Base-by-base conservation (phyloP, 2,797 vertebrate genomes). In the Ibycter americanus region DNA sequence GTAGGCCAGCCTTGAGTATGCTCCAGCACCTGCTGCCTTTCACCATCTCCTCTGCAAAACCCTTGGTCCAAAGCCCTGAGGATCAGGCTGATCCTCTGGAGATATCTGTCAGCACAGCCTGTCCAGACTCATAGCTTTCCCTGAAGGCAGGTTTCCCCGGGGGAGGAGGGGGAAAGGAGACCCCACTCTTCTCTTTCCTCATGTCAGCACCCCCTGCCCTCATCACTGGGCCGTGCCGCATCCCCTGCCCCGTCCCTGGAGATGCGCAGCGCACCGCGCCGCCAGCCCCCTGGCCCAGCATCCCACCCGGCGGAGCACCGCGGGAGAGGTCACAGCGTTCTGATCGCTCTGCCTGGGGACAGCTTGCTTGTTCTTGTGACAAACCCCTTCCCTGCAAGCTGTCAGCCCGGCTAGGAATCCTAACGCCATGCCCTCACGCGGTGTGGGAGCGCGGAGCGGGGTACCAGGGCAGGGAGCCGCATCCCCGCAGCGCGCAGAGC, bases 211-310 rank as follows among this genome's bases (percentile, higher is more conserved):
- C 22, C 54, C 4, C 56, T 63, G 38, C 46, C 55, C 65, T 71
- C 7, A 2, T 31, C 78, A 38, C 47, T 15, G 32, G 9, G 4
- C 44, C 5, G 0, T 5, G 29, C 17, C 1, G 0, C 62, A 40
- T 55, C 32, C 66, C 61, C 59, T 34, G 29, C 15, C 4, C 20
- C 40, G 1, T 19, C 36, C 77, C 74, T 1, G 6, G 47, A 38
- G 71, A 54, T 42, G 23, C 5, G 0, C 16, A 19, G 4, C 0
- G 0, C 40, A 2, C 5, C 1, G 29, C 36, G 29, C 15, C 0
- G 0, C 32, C 27, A 19, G 66, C 52, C 36, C 34, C 73, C 1
- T n/a, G 54, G 79, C n/a, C n/a, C 36, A 0, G 0, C 29, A 6
- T 72, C 55, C 54, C 71, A 58, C 84, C 21, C 78, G 0, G 6